phyloP scores from a whole-genome alignment of 2,888 invertebrate genomes.

The Deilephila elpenor region DNA sequence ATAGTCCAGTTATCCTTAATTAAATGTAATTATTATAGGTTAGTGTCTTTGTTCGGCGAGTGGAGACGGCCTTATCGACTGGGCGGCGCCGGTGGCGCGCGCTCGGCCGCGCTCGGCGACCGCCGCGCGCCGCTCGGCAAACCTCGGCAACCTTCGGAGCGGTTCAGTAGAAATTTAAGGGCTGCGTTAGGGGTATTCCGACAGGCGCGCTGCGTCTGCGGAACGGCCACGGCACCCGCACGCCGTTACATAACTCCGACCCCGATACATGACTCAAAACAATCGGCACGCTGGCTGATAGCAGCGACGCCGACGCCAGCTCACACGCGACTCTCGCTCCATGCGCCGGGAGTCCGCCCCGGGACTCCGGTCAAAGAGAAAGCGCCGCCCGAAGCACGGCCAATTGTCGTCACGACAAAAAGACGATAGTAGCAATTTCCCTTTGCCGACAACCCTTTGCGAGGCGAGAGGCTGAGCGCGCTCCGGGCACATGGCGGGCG shows the following conservation, averaged over 20 bases:
- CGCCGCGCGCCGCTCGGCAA: slow-evolving; percentile 54
- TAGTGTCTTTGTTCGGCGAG: slow-evolving; percentile 82
- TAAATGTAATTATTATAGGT: slow-evolving; percentile 84
- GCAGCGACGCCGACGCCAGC: neutral
- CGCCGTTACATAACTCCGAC: slow-evolving; percentile 62
- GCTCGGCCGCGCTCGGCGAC: slow-evolving; percentile 64
- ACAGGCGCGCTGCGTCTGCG: slow-evolving; percentile 66
- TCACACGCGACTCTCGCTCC: neutral
- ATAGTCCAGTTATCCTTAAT: slow-evolving; percentile 79
- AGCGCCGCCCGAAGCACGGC: slow-evolving; percentile 60
- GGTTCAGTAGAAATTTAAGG: slow-evolving; percentile 78
- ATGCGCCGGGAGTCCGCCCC: neutral
- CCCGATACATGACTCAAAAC: slow-evolving; percentile 52
- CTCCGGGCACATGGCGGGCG: slow-evolving; percentile 75
- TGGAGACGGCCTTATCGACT: slow-evolving; percentile 84
- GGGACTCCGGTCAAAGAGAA: slow-evolving; percentile 52
- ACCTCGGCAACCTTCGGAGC: slow-evolving; percentile 65
- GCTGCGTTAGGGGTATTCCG: slow-evolving; percentile 75
- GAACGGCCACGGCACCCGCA: slow-evolving; percentile 60
- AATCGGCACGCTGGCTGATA: slow-evolving; percentile 32
- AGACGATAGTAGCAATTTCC: slow-evolving; percentile 74
- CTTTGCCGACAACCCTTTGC: slow-evolving; percentile 80
- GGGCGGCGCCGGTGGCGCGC: slow-evolving; percentile 80
- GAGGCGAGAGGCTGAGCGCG: slow-evolving; percentile 67
- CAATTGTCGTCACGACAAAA: slow-evolving; percentile 70